These are phyloP conservation scores for Enteromius fasciolatus DNA, from an alignment of 2,797 vertebrate species.

Conservation along the genomic window DNA sequence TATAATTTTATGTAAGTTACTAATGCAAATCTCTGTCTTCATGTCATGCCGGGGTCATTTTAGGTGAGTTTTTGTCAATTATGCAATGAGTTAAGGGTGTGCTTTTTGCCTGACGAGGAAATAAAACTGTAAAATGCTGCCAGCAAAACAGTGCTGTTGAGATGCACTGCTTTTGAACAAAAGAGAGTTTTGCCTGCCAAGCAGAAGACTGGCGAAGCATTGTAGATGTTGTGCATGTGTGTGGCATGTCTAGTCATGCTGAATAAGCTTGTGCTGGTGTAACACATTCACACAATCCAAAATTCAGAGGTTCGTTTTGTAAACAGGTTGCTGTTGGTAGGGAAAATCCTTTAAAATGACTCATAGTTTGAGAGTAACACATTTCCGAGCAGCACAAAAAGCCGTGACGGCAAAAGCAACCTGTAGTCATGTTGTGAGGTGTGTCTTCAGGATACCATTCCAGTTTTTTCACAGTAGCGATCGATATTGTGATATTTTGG, in stretches of 20 bases:
- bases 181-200: not conserved
- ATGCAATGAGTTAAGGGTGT: not conserved
- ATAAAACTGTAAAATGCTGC: not conserved
- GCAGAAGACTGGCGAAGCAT: not conserved
- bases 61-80: not conserved
- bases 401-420: not conserved
- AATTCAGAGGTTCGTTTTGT: not conserved
- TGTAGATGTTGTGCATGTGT: not conserved
- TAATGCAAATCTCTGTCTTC: not conserved
- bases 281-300: not conserved
- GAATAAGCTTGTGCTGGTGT: not conserved
- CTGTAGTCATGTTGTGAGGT: not conserved
- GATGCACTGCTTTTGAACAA: not conserved
- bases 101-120: not conserved
- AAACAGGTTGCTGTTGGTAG: not conserved
- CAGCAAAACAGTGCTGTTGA: not conserved
- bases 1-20: too few species aligned
- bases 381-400: not conserved
- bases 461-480: not conserved
- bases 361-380: not conserved
- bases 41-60: not conserved
- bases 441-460: not conserved
- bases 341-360: not conserved
- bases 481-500: not conserved
- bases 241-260: slow-evolving; percentile 22